phyloP scores from a whole-genome alignment of 1,140 invertebrate genomes.

The Panulirus ornatus region DNA sequence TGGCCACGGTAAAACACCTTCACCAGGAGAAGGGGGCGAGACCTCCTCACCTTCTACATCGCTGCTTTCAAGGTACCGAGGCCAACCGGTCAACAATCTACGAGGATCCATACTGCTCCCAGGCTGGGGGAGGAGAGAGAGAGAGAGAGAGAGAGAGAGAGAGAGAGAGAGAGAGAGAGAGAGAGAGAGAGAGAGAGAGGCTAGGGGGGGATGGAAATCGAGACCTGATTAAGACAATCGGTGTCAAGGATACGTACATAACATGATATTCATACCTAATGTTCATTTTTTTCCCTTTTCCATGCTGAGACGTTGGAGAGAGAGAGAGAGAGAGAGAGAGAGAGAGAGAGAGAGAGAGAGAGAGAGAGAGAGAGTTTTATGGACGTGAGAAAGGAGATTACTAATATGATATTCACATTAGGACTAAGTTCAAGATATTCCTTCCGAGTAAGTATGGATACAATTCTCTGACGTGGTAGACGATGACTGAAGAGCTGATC shows the following conservation, averaged over 20 bases:
- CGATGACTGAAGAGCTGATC: background rate
- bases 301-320: background rate
- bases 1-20: background rate
- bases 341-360: background rate
- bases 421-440: background rate
- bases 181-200: constrained; percentile 24
- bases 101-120: background rate
- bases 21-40: background rate
- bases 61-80: background rate
- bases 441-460: background rate
- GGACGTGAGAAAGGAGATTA: no score
- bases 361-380: no score
- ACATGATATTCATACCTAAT: background rate
- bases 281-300: background rate
- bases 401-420: background rate
- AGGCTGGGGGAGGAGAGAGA: background rate
- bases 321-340: background rate
- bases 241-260: background rate
- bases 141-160: constrained; percentile 9
- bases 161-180: constrained; percentile 11
- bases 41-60: background rate
- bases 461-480: background rate
- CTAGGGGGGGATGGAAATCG: background rate
- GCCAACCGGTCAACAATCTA: background rate
- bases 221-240: background rate